Evolutionary conservation across 2,113 vertebrate species (phyloP).

Genomic region (Eretmochelys imbricata): DNA sequence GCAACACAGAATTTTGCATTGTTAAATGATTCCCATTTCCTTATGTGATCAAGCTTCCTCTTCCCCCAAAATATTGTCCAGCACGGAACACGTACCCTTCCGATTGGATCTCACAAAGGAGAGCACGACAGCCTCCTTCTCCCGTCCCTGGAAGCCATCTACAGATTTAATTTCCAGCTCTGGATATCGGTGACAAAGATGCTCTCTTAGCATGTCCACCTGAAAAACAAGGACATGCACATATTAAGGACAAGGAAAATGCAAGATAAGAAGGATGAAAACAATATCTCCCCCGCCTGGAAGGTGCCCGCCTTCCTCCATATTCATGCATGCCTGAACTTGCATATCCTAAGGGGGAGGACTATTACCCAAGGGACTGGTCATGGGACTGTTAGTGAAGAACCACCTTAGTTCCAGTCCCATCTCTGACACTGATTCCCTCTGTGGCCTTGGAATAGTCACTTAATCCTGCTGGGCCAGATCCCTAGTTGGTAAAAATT

Average conservation of each 20-base stretch:
- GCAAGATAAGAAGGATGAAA: background rate
- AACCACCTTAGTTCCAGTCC: fast-evolving
- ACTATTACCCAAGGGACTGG: background rate
- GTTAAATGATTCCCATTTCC: background rate
- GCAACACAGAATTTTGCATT: background rate
- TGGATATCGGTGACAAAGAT: slow-evolving; percentile 82
- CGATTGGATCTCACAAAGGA: slow-evolving; percentile 94
- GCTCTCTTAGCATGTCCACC: slow-evolving; percentile 94
- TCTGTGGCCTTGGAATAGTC: fast-evolving
- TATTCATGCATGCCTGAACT: background rate
- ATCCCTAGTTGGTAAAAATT: background rate
- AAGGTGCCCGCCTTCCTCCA: background rate
- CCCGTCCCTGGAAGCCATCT: slow-evolving; percentile 96
- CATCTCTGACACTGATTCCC: background rate
- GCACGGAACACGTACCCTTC: slow-evolving; percentile 80
- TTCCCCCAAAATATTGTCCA: fast-evolving
- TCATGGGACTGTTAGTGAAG: background rate
- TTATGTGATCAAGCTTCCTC: background rate
- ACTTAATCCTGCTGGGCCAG: background rate
- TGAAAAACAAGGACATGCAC: slow-evolving; percentile 51
- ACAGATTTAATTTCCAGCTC: slow-evolving; percentile 94
- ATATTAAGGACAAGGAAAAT: background rate
- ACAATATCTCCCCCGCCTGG: fast-evolving
- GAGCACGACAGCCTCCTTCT: slow-evolving; percentile 95
- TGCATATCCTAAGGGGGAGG: fast-evolving